Evolutionary conservation across 2,888 invertebrate genomes (phyloP), one percentile per base, ranked within the genome.

Genomic region (Drosophila siamana): DNA sequence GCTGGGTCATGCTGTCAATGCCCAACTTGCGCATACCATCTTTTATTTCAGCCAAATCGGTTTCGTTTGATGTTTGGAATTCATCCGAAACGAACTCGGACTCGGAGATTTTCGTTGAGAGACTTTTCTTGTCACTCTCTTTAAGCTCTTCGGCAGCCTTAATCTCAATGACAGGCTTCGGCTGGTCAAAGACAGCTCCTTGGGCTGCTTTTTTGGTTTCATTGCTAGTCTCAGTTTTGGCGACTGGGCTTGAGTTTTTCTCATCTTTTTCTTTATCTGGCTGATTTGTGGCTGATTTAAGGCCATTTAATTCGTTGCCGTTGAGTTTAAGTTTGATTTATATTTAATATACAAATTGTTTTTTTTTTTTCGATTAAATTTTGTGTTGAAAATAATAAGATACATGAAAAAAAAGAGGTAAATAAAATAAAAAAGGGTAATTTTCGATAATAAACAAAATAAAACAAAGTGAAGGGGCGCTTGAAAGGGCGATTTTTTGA

Each of bases 81-180:
- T 94, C 94, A 92, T 96, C 96, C 88, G 96, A 96, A 86, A 96
- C 94, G 93, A 96, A 96, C 92, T 96, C 96, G 89, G 95, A 94
- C 90, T 93, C 93, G 69, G 91, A 90, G 69, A 89, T 76, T 78
- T 82, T 82, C 3, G 52, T 28, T 13, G 52, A 28, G 19, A 30
- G 26, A 19, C 22, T 40, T 65, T 67, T 68, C 50, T 59, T 57
- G 16, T 41, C 28, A 28, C 24, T 54, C 26, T 33, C 30, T 22
- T 64, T 55, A 15, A 54, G 50, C 15, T 63, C 51, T n/a, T 63
- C 47, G 38, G 52, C 56, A 11, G 13, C 52, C 13, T 61, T 50
- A 8, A 50, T 44, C 30, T 74, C 71, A 41, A 77, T 60, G 13
- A 69, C 48, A 54, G 78, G 64, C 65, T 78, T 71, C 0, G 78